Conservation (phyloP, 1,140 invertebrate genomes). For the Listronotus bonariensis region DNA sequence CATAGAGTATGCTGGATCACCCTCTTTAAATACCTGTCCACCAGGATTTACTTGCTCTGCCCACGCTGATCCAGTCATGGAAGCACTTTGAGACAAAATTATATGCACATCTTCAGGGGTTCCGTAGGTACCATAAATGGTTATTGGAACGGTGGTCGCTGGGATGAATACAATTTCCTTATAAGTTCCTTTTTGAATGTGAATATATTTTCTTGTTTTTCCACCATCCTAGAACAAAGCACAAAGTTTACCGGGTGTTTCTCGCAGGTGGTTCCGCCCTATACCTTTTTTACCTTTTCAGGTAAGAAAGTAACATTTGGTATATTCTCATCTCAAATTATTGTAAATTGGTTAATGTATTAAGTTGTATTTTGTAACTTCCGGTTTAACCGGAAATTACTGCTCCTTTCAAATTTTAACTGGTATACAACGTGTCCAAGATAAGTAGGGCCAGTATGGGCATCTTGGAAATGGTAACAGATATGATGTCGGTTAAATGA, state of each 20-base stretch:
- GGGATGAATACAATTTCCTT: slow-evolving; percentile 4
- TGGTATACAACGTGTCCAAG: too few species aligned
- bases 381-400: too few species aligned
- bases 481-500: too few species aligned
- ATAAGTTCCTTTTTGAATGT: slow-evolving; percentile 4
- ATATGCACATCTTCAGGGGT: slow-evolving; percentile 15
- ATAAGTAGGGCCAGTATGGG: too few species aligned
- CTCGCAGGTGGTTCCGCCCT: too few species aligned
- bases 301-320: too few species aligned
- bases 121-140: slow-evolving; percentile 11
- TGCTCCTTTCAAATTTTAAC: too few species aligned
- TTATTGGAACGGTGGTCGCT: slow-evolving; percentile 11
- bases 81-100: slow-evolving; percentile 4
- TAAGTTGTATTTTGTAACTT: too few species aligned
- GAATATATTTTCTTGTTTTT: slow-evolving; percentile 17
- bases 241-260: neutral
- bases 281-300: too few species aligned
- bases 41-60: slow-evolving; percentile 2
- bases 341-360: too few species aligned
- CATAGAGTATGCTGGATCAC: slow-evolving; percentile 26
- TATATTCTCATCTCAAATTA: too few species aligned
- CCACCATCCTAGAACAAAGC: neutral
- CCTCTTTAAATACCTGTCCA: slow-evolving; percentile 4
- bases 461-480: too few species aligned
- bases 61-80: slow-evolving; percentile 2